Evolutionary conservation across 2,888 invertebrate species (phyloP).

Genomic region (Colostygia pectinataria): DNA sequence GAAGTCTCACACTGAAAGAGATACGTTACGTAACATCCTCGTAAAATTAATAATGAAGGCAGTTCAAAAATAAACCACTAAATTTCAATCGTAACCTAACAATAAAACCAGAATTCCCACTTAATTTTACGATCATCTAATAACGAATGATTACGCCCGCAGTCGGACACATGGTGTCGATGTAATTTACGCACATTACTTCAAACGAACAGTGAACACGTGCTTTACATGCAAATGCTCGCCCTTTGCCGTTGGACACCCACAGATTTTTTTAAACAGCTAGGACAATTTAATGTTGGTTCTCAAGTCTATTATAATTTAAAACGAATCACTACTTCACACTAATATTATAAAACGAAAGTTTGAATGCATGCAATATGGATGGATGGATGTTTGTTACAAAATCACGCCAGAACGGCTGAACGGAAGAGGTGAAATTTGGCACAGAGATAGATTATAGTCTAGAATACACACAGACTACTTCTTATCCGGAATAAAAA

Average conservation of each 20-base stretch:
- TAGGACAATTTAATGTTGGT: not conserved
- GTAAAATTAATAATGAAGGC: conserved; percentile 10
- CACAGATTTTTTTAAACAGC: conserved; percentile 19
- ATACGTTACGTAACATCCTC: not conserved
- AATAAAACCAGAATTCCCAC: conserved; percentile 23
- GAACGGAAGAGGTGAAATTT: too few relatives aligned
- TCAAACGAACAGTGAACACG: conserved; percentile 75
- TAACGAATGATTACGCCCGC: conserved; percentile 30
- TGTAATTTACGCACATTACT: conserved; percentile 64
- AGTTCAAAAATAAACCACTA: conserved; percentile 10
- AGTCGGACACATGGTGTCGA: conserved; percentile 46
- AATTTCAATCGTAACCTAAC: conserved; percentile 22
- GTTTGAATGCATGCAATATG: too few relatives aligned
- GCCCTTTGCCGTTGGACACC: conserved; percentile 55
- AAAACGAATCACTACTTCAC: too few relatives aligned
- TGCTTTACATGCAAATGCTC: conserved; percentile 75
- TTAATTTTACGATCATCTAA: conserved; percentile 28
- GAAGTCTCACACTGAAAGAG: not conserved
- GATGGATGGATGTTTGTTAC: too few relatives aligned
- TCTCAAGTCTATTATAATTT: too few relatives aligned
- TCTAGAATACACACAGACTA: too few relatives aligned
- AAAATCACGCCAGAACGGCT: too few relatives aligned
- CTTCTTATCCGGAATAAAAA: too few relatives aligned
- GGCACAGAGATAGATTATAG: too few relatives aligned
- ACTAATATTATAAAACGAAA: too few relatives aligned